A percentile compares a stretch with the other conserved stretches of the same genome.
Evolutionary conservation across 2,113 vertebrate species (phyloP).

Genomic region (Cochlearius cochlearius): DNA sequence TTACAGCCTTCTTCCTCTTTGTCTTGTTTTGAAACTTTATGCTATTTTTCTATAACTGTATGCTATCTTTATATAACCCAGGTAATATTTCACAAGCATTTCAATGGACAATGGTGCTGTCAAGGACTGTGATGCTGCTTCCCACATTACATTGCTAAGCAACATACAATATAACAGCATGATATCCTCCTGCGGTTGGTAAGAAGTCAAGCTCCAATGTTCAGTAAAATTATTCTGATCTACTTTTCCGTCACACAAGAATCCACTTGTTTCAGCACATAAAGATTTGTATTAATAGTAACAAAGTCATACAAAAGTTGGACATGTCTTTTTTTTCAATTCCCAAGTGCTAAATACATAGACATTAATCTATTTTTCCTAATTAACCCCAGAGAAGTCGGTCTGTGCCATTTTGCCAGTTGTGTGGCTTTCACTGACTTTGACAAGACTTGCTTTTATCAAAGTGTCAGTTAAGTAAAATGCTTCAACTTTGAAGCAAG

Average conservation of each 20-base stretch:
- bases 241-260: neutral
- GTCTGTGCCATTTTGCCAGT: neutral
- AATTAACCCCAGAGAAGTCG: neutral
- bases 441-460: neutral
- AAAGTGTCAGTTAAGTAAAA: neutral
- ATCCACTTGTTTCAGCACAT: neutral
- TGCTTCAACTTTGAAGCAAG: neutral
- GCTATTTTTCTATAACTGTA: conserved; percentile 17
- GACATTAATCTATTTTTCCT: neutral
- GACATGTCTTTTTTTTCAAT: neutral
- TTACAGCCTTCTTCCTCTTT: neutral
- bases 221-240: conserved; percentile 29
- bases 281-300: conserved; percentile 3
- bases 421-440: neutral
- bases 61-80: conserved; percentile 55
- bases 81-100: conserved; percentile 62
- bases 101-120: conserved; percentile 63
- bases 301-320: neutral
- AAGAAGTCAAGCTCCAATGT: conserved; percentile 37
- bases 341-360: neutral
- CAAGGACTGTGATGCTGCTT: conserved; percentile 62
- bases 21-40: conserved; percentile 10
- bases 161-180: conserved; percentile 67
- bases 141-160: conserved; percentile 67
- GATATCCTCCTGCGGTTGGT: conserved; percentile 42